phyloP scores from a whole-genome alignment of 2,113 vertebrate species.

The Holacanthus passer region DNA sequence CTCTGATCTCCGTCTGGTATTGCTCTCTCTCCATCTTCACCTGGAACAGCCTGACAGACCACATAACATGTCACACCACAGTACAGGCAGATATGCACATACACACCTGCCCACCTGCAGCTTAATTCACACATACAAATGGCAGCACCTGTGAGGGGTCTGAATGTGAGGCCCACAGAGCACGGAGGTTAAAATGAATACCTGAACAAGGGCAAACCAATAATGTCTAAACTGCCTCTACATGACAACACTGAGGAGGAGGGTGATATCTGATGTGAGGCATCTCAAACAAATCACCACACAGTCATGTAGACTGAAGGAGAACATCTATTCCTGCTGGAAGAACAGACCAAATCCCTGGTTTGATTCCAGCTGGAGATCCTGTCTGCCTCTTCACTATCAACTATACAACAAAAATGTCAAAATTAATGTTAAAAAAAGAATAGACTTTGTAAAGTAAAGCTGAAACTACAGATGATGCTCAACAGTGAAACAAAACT shows the following conservation, averaged over 20 bases:
- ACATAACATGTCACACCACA: constrained; percentile 60
- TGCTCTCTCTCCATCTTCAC: constrained; percentile 97
- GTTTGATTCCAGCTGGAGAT: background rate
- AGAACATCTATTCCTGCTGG: constrained; percentile 9
- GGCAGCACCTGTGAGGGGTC: constrained; percentile 52
- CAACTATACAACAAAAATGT: background rate
- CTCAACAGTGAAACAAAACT: background rate
- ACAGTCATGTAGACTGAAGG: constrained; percentile 1
- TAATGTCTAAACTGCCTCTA: constrained; percentile 51
- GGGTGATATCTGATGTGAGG: constrained; percentile 45
- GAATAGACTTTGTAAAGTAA: background rate
- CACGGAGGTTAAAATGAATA: constrained; percentile 39
- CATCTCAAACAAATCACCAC: constrained; percentile 41
- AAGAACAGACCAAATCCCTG: background rate
- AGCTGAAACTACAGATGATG: background rate
- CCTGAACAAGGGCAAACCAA: constrained; percentile 39
- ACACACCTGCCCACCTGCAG: constrained; percentile 50
- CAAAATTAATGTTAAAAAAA: background rate
- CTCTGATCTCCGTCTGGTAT: constrained; percentile 95
- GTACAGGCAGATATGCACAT: constrained; percentile 20
- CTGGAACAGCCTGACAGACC: constrained; percentile 90
- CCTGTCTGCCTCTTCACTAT: background rate
- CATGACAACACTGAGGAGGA: constrained; percentile 28
- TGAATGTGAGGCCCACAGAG: constrained; percentile 30
- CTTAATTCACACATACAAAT: constrained; percentile 56